Evolutionary conservation across 2,113 vertebrate species (phyloP).

Genomic region (Oreochromis spilurus): DNA sequence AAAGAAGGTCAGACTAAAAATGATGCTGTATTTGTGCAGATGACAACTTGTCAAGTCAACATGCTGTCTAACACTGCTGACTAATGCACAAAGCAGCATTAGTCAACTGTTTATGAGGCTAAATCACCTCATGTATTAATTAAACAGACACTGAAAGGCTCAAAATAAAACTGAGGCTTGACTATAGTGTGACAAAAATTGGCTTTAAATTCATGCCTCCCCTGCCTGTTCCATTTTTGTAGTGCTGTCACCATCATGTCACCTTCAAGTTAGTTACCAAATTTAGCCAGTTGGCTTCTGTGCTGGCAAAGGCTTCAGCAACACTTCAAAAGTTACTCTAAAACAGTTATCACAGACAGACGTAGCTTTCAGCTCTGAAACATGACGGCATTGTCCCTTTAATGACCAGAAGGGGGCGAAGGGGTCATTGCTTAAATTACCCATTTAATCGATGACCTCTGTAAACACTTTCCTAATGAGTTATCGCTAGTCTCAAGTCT

Average conservation of each 20-base stretch:
- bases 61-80: background rate
- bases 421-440: background rate
- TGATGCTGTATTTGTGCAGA: background rate
- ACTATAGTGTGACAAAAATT: background rate
- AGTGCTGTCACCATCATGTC: background rate
- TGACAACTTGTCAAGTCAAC: background rate
- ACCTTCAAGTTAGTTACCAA: background rate
- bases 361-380: background rate
- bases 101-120: background rate
- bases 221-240: background rate
- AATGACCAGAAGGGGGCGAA: background rate
- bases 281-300: background rate
- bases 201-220: background rate
- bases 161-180: background rate
- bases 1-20: background rate
- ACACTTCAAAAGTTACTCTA: background rate
- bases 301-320: background rate
- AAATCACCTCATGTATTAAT: background rate
- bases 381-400: accelerated
- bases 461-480: background rate
- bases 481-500: background rate
- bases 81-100: background rate
- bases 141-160: background rate
- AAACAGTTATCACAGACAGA: background rate
- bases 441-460: background rate